Base-by-base conservation (phyloP, 2,888 invertebrate species). In the Luffia ferchaultella region DNA sequence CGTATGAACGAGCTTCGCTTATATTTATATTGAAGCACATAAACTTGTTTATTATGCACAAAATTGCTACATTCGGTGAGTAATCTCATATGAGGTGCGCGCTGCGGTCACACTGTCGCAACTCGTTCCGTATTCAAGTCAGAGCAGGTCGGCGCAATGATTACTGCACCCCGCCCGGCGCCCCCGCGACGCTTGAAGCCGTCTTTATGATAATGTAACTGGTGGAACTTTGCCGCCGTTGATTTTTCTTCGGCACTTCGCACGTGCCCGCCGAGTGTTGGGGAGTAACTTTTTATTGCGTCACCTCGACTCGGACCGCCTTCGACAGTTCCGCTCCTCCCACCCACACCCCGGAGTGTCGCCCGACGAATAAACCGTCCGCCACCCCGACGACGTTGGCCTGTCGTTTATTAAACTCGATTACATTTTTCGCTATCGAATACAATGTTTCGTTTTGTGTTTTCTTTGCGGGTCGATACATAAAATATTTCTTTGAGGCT, bases 161-260 rank as follows among this genome's bases (percentile, higher is more conserved):
- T 77, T 73, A 74, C 76, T 68, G 67, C 64, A 68, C 67, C 57
- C 60, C 61, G 58, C 60, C 61, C 61, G 57, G 66, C 46, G 52
- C 20, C 42, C 42, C 48, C 30, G 5, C 30, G 30, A 3, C 5
- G 5, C 30, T 3, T 12, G 5, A 3, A 45, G 44, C 49, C 41
- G 68, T 70, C 68, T 74, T 76, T 77, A 76, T 76, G 76, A 62
- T 76, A 77, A 77, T 77, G 60, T 65, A 55, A 64, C 63, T 60
- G 67, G 60, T 65, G 65, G 68, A 68, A 73, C 70, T 76, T 76
- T 72, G 73, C 70, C 73, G 70, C 69, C 69, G 65, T 71, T 70
- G 71, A 71, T 73, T 76, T 70, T 69, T 67, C 65, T 59, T 60
- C 55, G 59, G 18, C 49, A 49, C 49, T 49, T 43, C 2, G 49